These are phyloP conservation scores for Bergia puertoricense DNA, from an alignment of 92 coral and sea anemone species.

Conservation along the genomic window DNA sequence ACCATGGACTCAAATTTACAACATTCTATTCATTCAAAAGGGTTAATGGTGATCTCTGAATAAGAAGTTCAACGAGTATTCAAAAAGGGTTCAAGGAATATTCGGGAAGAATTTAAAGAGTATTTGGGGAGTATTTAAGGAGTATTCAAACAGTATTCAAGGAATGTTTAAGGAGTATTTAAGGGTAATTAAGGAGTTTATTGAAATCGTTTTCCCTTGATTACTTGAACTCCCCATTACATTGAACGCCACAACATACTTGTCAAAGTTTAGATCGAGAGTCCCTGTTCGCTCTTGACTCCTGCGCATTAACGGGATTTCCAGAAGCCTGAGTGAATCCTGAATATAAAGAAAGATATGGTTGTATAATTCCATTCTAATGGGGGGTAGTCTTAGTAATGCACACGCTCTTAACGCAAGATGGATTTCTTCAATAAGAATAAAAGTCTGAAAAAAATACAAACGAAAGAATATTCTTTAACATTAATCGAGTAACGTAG, in stretches of 20 bases:
- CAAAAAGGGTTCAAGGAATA: too few species aligned
- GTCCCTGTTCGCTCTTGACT: conserved; percentile 95
- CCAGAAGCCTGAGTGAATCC: conserved; percentile 88
- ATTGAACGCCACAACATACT: conserved; percentile 54
- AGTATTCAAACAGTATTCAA: not conserved
- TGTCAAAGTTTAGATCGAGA: conserved; percentile 95
- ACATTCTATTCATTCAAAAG: not conserved
- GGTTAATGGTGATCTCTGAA: not conserved
- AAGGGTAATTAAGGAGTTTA: not conserved
- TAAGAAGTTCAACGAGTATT: too few species aligned
- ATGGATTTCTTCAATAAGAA: too few species aligned
- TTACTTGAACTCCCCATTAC: not conserved
- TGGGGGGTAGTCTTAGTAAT: too few species aligned
- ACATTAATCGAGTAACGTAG: too few species aligned
- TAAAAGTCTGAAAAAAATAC: too few species aligned
- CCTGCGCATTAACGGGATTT: conserved; percentile 97
- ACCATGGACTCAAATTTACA: not conserved
- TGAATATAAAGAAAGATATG: not conserved
- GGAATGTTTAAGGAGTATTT: not conserved
- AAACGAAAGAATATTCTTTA: too few species aligned
- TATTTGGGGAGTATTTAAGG: too few species aligned
- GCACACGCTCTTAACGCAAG: too few species aligned
- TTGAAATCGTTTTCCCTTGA: too few species aligned
- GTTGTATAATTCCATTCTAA: not conserved
- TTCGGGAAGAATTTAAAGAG: not conserved